Evolutionary conservation across 2,113 vertebrate species (phyloP), one percentile per base, ranked within the genome.

Genomic region (Myxocyprinus asiaticus): DNA sequence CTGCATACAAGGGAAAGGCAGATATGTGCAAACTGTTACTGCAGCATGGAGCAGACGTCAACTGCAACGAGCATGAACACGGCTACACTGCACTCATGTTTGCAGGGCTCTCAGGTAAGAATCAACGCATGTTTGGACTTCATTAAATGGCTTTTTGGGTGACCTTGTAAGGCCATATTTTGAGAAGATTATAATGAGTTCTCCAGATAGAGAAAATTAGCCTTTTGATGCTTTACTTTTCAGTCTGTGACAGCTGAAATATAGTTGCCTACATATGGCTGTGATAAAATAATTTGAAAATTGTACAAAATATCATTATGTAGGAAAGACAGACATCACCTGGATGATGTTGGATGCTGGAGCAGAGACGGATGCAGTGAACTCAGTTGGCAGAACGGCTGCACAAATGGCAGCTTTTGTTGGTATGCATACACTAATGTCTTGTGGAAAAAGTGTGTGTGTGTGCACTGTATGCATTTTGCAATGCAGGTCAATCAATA

Each of bases 391-490:
- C 56, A 94, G 98, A 81, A 99, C 98, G 6, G 98, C 98, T 1
- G 95, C 96, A 81, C 98, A 99, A 88, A 99, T 99, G 98, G 97
- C 98, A 50, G 98, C 98, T 65, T 99, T 99, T 86, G 98, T 99
- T 42, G 98, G 97, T 99, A 88, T 0, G 89, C 2, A 55, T 14
- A 33, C 22, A 33, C 22, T 33, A 33, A 33, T 33, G 22, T 33
- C 22, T 33, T 33, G 22, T 33, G 22, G 22, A 33, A 33, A 33
- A 33, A 33, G 22, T 33, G 22, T 33, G 22, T 33, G 22, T 33
- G 22, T 33, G 22, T 33, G 22, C 3, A 33, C 22, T 33, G 22
- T 33, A 3, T 33, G 22, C 22, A 1, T 33, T 33, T 33, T 33
- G 22, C 22, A 33, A 33, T 33, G 22, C 22, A 33, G 22, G 22